Evolutionary conservation across 1,140 invertebrate species (phyloP).

Genomic region (Philopotamus ludificatus): DNA sequence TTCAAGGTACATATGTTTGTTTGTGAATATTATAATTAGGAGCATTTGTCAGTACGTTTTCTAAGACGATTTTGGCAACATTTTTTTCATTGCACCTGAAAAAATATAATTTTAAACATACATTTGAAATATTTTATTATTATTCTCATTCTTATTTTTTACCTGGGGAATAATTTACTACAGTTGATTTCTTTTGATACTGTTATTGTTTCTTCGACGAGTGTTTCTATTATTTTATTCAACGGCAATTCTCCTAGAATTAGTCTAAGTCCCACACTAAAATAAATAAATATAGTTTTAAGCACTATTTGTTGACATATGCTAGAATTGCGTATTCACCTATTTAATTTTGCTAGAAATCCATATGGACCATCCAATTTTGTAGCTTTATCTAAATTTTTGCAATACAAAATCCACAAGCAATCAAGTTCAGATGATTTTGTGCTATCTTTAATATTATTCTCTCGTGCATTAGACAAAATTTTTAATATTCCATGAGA

Average conservation of each 20-base stretch:
- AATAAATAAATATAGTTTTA: conserved; percentile 1
- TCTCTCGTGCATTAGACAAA: no score
- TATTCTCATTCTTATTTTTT: conserved; percentile 20
- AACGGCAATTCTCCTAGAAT: conserved; percentile 54
- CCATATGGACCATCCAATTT: conserved; percentile 58
- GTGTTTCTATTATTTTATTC: conserved; percentile 53
- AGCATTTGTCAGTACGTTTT: conserved; percentile 21
- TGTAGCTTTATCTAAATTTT: conserved; percentile 59
- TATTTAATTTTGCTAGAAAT: conserved; percentile 62
- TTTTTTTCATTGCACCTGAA: conserved; percentile 31
- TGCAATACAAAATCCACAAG: conserved; percentile 63
- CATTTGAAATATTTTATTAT: conserved; percentile 12
- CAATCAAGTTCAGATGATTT: conserved; percentile 54
- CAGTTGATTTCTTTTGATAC: conserved; percentile 53
- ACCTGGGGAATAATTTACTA: conserved; percentile 57
- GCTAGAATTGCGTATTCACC: conserved; percentile 47
- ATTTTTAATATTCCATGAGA: no score
- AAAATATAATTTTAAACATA: conserved; percentile 1
- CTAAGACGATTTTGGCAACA: conserved; percentile 30
- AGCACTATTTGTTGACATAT: background rate
- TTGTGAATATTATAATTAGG: no score
- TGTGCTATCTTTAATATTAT: background rate
- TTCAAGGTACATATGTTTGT: no score
- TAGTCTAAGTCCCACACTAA: conserved; percentile 55
- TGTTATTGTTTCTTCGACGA: conserved; percentile 52